Evolutionary conservation across 2,113 vertebrate genomes (phyloP).

Genomic region (Cygnus atratus): DNA sequence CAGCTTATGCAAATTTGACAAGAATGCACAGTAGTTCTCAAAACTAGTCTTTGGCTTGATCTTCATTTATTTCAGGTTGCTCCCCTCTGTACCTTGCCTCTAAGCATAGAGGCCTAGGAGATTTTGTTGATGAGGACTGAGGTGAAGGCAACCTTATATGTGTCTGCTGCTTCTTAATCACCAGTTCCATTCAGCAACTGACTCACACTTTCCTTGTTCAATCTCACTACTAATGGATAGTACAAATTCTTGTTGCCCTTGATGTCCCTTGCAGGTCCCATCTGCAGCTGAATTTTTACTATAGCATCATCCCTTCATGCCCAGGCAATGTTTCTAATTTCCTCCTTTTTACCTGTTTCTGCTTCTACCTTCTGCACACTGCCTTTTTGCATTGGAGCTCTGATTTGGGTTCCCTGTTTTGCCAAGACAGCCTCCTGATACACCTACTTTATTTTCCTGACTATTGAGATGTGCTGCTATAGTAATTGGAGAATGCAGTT

Average conservation of each 20-base stretch:
- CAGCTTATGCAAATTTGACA: neutral
- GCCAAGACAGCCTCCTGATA: neutral
- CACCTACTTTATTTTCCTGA: neutral
- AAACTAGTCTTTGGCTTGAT: neutral
- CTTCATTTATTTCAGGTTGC: neutral
- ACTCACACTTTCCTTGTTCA: neutral
- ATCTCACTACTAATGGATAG: neutral
- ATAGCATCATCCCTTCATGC: neutral
- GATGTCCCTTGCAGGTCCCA: neutral
- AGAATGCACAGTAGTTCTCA: neutral
- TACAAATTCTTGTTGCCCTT: neutral
- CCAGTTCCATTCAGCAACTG: neutral
- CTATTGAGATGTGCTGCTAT: neutral
- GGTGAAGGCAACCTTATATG: neutral
- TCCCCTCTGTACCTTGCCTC: neutral
- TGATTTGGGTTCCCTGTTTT: neutral
- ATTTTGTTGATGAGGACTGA: neutral
- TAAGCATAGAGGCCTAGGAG: neutral
- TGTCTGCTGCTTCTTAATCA: neutral
- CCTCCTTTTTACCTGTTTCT: neutral
- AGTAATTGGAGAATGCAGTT: neutral
- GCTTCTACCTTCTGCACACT: neutral
- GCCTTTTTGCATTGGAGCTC: neutral
- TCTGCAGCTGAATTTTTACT: neutral
- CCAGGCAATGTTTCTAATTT: neutral